A percentile compares a stretch with the other conserved stretches of the same genome.
Conservation (phyloP, 2,113 vertebrate genomes). For the Balaeniceps rex region DNA sequence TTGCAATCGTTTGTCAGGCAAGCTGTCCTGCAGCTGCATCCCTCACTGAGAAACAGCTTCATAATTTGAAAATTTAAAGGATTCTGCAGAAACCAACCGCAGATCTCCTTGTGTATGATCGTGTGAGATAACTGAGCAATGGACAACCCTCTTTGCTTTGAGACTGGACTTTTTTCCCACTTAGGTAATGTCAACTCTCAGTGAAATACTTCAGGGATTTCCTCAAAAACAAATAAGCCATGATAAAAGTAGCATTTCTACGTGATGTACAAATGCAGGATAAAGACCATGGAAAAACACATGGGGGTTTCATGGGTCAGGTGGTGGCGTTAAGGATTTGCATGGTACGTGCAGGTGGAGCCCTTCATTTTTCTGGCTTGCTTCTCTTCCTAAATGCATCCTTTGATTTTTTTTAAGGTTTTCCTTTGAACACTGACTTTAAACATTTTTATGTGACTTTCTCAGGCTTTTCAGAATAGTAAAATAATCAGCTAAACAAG, state of each 20-base stretch:
- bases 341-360: background rate
- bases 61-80: background rate
- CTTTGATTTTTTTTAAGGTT: background rate
- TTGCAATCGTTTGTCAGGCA: background rate
- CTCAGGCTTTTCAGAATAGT: background rate
- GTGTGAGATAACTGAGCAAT: background rate
- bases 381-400: background rate
- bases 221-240: background rate
- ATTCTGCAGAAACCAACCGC: background rate
- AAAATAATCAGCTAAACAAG: background rate
- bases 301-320: background rate
- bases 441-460: background rate
- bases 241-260: background rate
- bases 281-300: background rate
- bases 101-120: background rate
- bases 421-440: background rate
- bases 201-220: background rate
- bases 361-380: background rate
- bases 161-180: background rate
- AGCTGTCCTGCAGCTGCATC: background rate
- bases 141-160: background rate
- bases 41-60: background rate
- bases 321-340: background rate
- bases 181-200: background rate
- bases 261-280: background rate